Conservation (phyloP, 2,888 invertebrate species). For the Chirona hameri region DNA sequence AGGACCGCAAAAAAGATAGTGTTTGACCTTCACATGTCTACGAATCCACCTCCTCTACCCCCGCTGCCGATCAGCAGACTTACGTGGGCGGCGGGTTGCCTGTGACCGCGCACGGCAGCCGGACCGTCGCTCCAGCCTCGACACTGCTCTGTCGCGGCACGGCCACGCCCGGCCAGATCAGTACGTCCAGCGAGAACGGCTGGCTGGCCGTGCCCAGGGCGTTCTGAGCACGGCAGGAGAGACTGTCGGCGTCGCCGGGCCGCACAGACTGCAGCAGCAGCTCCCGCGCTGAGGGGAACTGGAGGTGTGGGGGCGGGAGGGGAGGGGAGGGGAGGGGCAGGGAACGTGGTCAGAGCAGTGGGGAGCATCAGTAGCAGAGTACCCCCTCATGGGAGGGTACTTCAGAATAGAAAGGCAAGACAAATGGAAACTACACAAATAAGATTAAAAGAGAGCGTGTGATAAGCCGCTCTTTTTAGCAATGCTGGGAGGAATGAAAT, state of each 20-base stretch:
- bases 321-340: neutral
- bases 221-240: neutral
- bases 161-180: neutral
- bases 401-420: no score
- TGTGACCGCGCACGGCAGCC: neutral
- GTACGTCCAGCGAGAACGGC: conserved; percentile 1
- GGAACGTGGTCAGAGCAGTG: neutral
- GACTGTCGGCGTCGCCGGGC: neutral
- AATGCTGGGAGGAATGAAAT: no score
- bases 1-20: no score
- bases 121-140: neutral
- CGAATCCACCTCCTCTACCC: neutral
- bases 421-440: no score
- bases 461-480: no score
- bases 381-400: no score
- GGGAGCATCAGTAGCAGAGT: no score
- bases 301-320: neutral
- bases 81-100: neutral
- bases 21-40: no score
- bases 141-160: neutral
- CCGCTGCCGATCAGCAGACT: neutral
- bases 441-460: no score
- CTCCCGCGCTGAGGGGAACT: neutral
- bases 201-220: neutral
- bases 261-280: neutral